Evolutionary conservation across 2,888 invertebrate species (phyloP).

Genomic region (Chrysomela aeneicollis): DNA sequence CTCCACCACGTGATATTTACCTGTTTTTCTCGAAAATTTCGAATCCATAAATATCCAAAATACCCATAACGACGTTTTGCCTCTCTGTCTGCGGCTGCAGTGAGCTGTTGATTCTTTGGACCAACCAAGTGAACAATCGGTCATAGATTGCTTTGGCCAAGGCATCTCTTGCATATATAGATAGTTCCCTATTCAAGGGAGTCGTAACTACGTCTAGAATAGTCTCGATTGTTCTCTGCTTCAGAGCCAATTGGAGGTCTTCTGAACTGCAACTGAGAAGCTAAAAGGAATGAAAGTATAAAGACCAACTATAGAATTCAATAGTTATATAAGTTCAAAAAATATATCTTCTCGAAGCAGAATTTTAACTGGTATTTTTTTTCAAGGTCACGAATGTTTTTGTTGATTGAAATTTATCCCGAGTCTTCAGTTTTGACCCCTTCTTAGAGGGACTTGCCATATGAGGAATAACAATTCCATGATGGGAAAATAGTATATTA

Average conservation of each 20-base stretch:
- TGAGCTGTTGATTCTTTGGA: conserved; percentile 79
- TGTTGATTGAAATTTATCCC: too few relatives aligned
- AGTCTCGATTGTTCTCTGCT: conserved; percentile 87
- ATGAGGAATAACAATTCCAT: too few relatives aligned
- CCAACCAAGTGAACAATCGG: conserved; percentile 90
- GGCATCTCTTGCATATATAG: conserved; percentile 88
- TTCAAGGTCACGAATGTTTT: too few relatives aligned
- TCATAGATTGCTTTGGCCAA: conserved; percentile 92
- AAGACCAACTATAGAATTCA: too few relatives aligned
- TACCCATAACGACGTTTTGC: conserved; percentile 80
- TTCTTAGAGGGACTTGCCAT: too few relatives aligned
- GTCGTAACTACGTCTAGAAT: conserved; percentile 83
- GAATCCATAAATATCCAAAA: conserved; percentile 93
- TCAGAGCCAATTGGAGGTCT: conserved; percentile 76
- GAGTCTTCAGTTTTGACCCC: too few relatives aligned
- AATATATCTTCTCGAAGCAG: too few relatives aligned
- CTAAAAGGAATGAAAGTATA: conserved; percentile 62
- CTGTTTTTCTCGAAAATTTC: conserved; percentile 92
- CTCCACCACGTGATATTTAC: conserved; percentile 63
- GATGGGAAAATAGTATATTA: too few relatives aligned
- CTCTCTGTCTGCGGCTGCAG: conserved; percentile 68
- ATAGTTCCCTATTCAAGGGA: conserved; percentile 81
- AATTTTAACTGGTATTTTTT: too few relatives aligned
- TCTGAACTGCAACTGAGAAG: conserved; percentile 76
- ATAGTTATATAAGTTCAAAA: too few relatives aligned